These are phyloP conservation scores for Fratercula arctica DNA, from an alignment of 2,797 vertebrate species.

Conservation along the genomic window DNA sequence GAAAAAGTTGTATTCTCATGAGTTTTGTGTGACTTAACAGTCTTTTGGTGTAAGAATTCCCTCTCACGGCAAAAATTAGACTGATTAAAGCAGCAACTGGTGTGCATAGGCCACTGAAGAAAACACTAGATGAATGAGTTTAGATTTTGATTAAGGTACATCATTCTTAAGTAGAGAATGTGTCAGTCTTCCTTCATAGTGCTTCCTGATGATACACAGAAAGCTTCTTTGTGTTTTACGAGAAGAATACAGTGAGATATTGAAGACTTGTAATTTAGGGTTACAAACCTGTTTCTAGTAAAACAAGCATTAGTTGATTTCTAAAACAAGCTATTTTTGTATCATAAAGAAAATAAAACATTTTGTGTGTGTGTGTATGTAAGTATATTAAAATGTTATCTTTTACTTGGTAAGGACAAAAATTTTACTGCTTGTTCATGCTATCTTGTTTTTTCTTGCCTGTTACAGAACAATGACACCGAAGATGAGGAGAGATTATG, in stretches of 20 bases:
- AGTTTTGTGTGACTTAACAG: background rate
- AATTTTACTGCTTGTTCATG: background rate
- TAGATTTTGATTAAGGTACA: background rate
- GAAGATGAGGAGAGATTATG: conserved; percentile 95
- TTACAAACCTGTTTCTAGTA: no score
- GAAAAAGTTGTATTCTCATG: background rate
- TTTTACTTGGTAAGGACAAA: background rate
- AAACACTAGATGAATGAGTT: background rate
- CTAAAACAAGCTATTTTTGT: background rate
- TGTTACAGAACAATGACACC: conserved; percentile 88
- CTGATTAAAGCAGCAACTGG: background rate
- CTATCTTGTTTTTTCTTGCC: background rate
- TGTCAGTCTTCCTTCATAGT: background rate
- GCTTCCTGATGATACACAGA: background rate
- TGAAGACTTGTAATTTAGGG: background rate
- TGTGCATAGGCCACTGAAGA: background rate
- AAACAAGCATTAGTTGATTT: background rate
- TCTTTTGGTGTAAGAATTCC: conserved; percentile 3
- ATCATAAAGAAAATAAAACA: background rate
- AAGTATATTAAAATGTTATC: background rate
- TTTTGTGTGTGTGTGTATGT: accelerated
- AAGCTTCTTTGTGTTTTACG: background rate
- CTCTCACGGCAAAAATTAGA: background rate
- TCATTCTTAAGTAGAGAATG: background rate
- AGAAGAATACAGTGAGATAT: background rate